Conservation (phyloP, 2,888 invertebrate genomes). For the Cosmia trapezina region DNA sequence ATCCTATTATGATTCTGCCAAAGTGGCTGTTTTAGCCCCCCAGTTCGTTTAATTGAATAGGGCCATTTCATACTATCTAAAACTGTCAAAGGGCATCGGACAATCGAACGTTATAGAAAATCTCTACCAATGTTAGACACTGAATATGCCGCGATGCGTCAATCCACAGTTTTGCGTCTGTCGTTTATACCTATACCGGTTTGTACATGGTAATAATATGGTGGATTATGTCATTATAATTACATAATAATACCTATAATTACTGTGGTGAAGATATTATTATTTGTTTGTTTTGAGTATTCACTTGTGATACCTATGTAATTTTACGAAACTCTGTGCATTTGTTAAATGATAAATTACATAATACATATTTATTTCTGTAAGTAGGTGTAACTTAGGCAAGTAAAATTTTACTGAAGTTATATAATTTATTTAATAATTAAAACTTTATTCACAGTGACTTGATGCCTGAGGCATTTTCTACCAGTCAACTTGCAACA, state of each 20-base stretch:
- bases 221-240: slow-evolving; percentile 22
- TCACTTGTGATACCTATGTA: neutral
- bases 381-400: neutral
- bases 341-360: neutral
- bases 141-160: neutral
- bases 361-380: too few species aligned
- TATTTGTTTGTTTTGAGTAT: slow-evolving; percentile 1
- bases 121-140: neutral
- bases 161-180: neutral
- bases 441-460: neutral
- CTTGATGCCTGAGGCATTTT: neutral
- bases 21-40: too few species aligned
- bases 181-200: slow-evolving; percentile 5
- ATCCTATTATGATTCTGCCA: too few species aligned
- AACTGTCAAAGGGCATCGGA: neutral
- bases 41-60: too few species aligned
- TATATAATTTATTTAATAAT: too few species aligned
- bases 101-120: slow-evolving; percentile 2
- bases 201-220: slow-evolving; percentile 3
- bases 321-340: neutral
- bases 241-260: slow-evolving; percentile 7
- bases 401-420: neutral
- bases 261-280: neutral
- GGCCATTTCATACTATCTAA: neutral
- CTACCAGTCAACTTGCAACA: neutral